Evolutionary conservation across 2,113 vertebrate genomes (phyloP), one percentile per base, ranked within the genome.

Genomic region (Neodontobutis hainanensis): DNA sequence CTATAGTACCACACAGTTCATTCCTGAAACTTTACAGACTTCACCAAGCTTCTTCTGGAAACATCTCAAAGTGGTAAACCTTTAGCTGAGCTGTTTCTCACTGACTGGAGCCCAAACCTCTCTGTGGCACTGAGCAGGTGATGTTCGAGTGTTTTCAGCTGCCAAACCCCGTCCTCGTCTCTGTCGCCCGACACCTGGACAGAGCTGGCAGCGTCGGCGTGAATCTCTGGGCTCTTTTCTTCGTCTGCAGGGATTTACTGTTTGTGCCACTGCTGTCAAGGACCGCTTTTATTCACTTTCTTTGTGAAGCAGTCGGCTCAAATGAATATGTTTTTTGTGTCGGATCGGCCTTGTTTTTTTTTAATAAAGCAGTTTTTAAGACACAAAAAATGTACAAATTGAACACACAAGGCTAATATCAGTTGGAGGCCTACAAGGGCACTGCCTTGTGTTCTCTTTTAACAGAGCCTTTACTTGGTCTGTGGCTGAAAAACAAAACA

Each of bases 151-250:
- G 32, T 58, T 14, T 40, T 51, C 8, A 44, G 5, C 36, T 72
- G 61, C 69, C 69, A 65, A 64, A 52, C 60, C 35, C 40, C 46
- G 36, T 58, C 40, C 42, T 51, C 6, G 11, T 50, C 53, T 60
- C 12, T 48, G 5, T 48, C 16, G 38, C 5, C 2, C 63, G 60
- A 48, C 73, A 76, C 73, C 77, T 80, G 81, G 73, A 50, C 48
- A 32, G 49, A 51, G 16, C 19, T 77, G 76, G 50, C 49, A 47
- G 36, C 56, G 11, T 16, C 56, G 45, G 19, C 34, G 9, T 32
- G 8, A 8, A 40, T 45, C 52, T 45, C 4, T 4, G 0, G 8
- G 48, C 1, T 15, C 45, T 47, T 44, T 16, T 8, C 56, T 27
- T 44, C 0, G 14, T 49, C 58, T 11, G 5, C 40, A 11, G 6